These are phyloP conservation scores for Meriones psammophilus DNA, from an alignment of 2,797 vertebrate species.

Conservation along the genomic window DNA sequence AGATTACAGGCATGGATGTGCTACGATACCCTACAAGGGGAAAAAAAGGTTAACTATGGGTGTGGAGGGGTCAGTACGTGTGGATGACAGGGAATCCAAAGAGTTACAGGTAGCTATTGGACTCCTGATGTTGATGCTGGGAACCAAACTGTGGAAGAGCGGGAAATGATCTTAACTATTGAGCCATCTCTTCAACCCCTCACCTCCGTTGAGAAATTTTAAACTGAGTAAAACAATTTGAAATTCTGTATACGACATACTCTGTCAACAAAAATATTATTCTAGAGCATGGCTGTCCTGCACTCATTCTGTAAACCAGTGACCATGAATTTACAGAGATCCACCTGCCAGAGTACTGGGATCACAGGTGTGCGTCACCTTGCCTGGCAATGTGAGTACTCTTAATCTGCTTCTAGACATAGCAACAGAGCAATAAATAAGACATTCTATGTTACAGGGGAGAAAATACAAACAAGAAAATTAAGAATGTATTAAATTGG, in stretches of 20 bases:
- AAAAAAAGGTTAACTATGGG: not conserved
- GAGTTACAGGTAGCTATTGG: not conserved
- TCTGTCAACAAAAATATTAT: too few relatives aligned
- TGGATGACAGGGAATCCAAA: not conserved
- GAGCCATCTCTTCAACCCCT: not conserved
- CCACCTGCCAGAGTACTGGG: too few relatives aligned
- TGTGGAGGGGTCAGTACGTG: not conserved
- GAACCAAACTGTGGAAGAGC: not conserved
- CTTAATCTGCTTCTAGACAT: constrained; percentile 26
- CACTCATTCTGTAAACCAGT: too few relatives aligned
- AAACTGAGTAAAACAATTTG: constrained; percentile 22
- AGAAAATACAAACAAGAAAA: constrained; percentile 54
- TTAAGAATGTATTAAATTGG: constrained; percentile 22
- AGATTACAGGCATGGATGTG: not conserved
- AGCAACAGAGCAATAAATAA: not conserved
- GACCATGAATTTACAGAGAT: too few relatives aligned
- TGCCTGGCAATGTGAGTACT: not conserved
- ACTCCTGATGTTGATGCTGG: not conserved
- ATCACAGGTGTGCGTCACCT: too few relatives aligned
- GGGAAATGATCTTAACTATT: not conserved
- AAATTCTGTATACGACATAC: constrained; percentile 14
- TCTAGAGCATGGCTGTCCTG: too few relatives aligned
- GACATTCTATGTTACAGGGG: not conserved
- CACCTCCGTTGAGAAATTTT: not conserved
- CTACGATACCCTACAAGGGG: not conserved